phyloP scores from a whole-genome alignment of 2,888 invertebrate genomes.

The Chorisops tibialis region DNA sequence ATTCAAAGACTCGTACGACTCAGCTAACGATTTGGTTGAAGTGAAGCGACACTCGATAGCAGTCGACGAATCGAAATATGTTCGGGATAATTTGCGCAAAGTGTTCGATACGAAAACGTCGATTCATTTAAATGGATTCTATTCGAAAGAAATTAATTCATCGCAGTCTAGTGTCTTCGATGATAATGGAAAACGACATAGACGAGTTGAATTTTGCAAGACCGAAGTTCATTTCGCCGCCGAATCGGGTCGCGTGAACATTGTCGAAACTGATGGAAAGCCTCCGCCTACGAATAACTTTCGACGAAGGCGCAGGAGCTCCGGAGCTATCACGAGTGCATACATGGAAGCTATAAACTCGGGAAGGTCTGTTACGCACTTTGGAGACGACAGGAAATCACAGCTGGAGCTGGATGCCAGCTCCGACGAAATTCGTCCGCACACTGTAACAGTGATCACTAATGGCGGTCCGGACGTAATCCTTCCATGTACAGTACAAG shows the following conservation, averaged over 20 bases:
- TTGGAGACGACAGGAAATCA: constrained; percentile 56
- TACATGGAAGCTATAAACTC: constrained; percentile 45
- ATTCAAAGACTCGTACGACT: constrained; percentile 30
- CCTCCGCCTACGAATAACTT: constrained; percentile 81
- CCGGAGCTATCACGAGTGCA: constrained; percentile 44
- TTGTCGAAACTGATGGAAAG: constrained; percentile 83
- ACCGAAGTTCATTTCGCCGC: constrained; percentile 85
- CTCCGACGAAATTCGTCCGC: background rate
- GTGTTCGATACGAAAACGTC: constrained; percentile 42
- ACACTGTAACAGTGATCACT: constrained; percentile 44
- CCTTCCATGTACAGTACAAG: constrained; percentile 19
- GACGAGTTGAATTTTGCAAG: constrained; percentile 77
- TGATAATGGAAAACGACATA: constrained; percentile 59
- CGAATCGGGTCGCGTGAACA: constrained; percentile 80
- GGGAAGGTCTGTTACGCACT: constrained; percentile 61
- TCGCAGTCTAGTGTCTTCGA: constrained; percentile 40
- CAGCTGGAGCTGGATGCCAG: constrained; percentile 24
- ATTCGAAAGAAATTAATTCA: constrained; percentile 29
- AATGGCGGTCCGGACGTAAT: background rate
- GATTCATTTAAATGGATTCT: constrained; percentile 46
- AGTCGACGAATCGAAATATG: constrained; percentile 57
- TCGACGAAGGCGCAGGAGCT: constrained; percentile 63
- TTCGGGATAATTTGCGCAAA: constrained; percentile 46
- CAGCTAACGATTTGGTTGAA: constrained; percentile 33
- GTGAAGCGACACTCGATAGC: constrained; percentile 59